These are phyloP conservation scores for Chrysolina americana DNA, from an alignment of 2,888 invertebrate genomes.

Conservation along the genomic window DNA sequence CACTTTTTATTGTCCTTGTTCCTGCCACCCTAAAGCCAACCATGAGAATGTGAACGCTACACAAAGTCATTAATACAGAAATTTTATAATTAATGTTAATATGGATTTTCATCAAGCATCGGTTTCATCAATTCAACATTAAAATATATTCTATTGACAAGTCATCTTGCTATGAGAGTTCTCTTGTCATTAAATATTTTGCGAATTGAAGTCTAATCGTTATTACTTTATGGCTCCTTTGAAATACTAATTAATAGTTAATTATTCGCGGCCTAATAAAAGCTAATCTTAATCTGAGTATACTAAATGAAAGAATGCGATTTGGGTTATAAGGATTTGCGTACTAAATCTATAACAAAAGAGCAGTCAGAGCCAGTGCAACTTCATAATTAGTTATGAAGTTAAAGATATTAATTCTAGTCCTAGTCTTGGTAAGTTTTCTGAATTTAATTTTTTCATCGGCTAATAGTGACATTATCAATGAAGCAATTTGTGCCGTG, in stretches of 20 bases:
- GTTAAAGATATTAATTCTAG: not conserved
- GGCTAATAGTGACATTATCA: too few relatives aligned
- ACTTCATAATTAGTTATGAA: not conserved
- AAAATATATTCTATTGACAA: too few relatives aligned
- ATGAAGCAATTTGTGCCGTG: too few relatives aligned
- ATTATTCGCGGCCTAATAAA: conserved; percentile 18
- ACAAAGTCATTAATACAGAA: too few relatives aligned
- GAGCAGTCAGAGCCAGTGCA: not conserved
- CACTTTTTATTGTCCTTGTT: too few relatives aligned
- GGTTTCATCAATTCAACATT: too few relatives aligned
- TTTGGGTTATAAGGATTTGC: conserved; percentile 6
- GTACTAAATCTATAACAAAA: not conserved
- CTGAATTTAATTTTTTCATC: not conserved
- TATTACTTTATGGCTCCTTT: not conserved
- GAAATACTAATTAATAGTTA: conserved; percentile 17
- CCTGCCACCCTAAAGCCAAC: too few relatives aligned
- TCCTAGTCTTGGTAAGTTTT: not conserved
- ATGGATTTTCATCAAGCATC: too few relatives aligned
- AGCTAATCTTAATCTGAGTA: conserved; percentile 15
- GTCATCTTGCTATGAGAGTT: not conserved
- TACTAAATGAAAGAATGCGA: conserved; percentile 13
- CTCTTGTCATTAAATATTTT: conserved; percentile 3
- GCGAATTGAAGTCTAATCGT: not conserved
- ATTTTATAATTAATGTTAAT: too few relatives aligned
- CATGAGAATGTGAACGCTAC: too few relatives aligned